Base-by-base conservation (phyloP, 2,888 invertebrate genomes). In the Ochropleura plecta region DNA sequence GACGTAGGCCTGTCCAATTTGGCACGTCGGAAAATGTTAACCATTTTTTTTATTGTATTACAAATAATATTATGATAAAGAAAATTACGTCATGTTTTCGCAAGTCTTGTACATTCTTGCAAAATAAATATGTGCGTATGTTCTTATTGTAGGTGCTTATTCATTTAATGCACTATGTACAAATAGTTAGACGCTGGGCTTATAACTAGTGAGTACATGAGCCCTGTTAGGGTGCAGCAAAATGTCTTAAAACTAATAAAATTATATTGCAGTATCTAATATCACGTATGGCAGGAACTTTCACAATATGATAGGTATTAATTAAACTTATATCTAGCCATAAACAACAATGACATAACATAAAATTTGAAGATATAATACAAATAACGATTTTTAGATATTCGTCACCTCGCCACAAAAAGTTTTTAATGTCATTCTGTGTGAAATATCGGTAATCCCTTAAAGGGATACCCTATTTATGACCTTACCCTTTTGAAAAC, bases 401-500 rank as follows among this genome's bases (percentile, higher is more conserved):
- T 69, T 40, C 40, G 55, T 55, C 59, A 64, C 64, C 53, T 59
- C 14, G 18, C 51, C 59, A 70, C 76, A 84, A 81, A 77, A 76
- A 57, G 46, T 72, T 85, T 79, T 80, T 74, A 77, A 73, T 60
- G 71, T 12, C 67, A 75, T 73, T 74, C 20, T 74, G 66, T 49
- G 59, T 78, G 40, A 82, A 78, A 80, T 70, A 75, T 30, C n/a
- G 70, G 70, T 74, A 20, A 75, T 59, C 73, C 78, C 62, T 73
- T 42, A 6, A 69, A 72, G 71, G 59, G 40, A 40, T 16, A 73
- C 66, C 66, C 71, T 81, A 67, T 73, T 76, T 77, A 83, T 42
- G 71, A 79, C 81, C 65, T 40, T 63, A 71, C 63, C 67, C 72
- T 84, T 78, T 79, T 82, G 65, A 77, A 65, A 70, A 73, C 57